Evolutionary conservation across 2,113 vertebrate genomes (phyloP).

Genomic region (Nothobranchius furzeri): DNA sequence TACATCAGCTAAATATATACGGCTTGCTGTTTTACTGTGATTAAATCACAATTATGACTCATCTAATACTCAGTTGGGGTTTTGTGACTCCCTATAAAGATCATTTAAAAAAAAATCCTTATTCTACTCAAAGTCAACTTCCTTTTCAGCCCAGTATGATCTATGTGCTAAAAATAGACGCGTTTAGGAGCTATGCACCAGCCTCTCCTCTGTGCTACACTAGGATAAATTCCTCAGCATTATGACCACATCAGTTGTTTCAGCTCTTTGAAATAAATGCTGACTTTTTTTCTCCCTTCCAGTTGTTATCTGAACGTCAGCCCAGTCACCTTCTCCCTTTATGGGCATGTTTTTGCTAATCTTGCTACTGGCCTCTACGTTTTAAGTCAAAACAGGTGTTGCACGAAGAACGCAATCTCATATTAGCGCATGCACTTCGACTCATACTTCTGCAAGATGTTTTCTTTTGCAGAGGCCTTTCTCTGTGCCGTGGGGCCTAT

Average conservation of each 20-base stretch:
- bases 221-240: conserved; percentile 68
- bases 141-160: conserved; percentile 35
- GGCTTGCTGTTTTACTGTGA: conserved; percentile 32
- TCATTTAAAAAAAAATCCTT: conserved; percentile 10
- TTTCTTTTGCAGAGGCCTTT: conserved; percentile 73
- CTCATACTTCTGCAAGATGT: conserved; percentile 54
- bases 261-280: conserved; percentile 64
- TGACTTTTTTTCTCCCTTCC: conserved; percentile 21
- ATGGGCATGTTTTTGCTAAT: conserved; percentile 80
- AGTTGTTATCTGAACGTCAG: conserved; percentile 71
- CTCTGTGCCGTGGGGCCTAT: conserved; percentile 41
- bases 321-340: conserved; percentile 76
- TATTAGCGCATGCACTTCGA: conserved; percentile 57
- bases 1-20: not conserved
- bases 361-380: conserved; percentile 73
- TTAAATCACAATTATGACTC: conserved; percentile 20
- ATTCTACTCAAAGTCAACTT: conserved; percentile 13
- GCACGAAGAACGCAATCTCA: conserved; percentile 57
- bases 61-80: too few relatives aligned
- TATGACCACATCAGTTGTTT: conserved; percentile 67
- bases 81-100: conserved; percentile 8
- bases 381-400: conserved; percentile 80
- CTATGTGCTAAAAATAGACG: conserved; percentile 56
- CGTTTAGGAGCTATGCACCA: conserved; percentile 52
- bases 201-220: conserved; percentile 39